phyloP scores from a whole-genome alignment of 1,140 invertebrate species.

The Magallana ariakensis region DNA sequence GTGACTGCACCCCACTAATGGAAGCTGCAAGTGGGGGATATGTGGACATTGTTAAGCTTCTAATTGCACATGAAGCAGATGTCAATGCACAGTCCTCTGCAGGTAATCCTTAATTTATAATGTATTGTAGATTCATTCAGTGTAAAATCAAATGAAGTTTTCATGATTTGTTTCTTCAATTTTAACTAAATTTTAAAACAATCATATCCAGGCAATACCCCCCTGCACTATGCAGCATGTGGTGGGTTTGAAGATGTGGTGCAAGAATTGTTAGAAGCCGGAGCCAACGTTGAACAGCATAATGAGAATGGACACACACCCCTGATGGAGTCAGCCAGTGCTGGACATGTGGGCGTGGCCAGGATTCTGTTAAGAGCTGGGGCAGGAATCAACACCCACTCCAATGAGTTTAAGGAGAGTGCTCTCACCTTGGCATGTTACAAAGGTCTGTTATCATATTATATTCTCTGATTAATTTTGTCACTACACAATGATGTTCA shows the following conservation, averaged over 20 bases:
- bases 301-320: conserved; percentile 99
- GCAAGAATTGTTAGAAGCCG: conserved; percentile 89
- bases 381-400: conserved; percentile 98
- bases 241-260: conserved; percentile 97
- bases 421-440: conserved; percentile 96
- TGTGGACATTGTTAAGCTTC: conserved; percentile 94
- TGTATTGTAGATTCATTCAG: background rate
- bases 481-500: no score
- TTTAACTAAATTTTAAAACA: no score
- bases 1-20: conserved; percentile 98
- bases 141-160: background rate
- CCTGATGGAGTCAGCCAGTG: conserved; percentile 98
- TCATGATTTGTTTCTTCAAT: no score
- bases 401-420: conserved; percentile 96
- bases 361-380: conserved; percentile 94
- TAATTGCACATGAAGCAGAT: conserved; percentile 95
- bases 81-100: conserved; percentile 97
- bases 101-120: conserved; percentile 81
- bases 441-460: conserved; percentile 85
- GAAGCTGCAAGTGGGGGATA: conserved; percentile 97
- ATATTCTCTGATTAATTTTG: no score
- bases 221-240: conserved; percentile 98
- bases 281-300: conserved; percentile 98
- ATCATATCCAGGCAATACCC: conserved; percentile 88
- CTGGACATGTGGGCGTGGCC: conserved; percentile 96